These are phyloP conservation scores for Phylloscopus trochilus DNA, from an alignment of 2,113 vertebrate species.

Conservation along the genomic window DNA sequence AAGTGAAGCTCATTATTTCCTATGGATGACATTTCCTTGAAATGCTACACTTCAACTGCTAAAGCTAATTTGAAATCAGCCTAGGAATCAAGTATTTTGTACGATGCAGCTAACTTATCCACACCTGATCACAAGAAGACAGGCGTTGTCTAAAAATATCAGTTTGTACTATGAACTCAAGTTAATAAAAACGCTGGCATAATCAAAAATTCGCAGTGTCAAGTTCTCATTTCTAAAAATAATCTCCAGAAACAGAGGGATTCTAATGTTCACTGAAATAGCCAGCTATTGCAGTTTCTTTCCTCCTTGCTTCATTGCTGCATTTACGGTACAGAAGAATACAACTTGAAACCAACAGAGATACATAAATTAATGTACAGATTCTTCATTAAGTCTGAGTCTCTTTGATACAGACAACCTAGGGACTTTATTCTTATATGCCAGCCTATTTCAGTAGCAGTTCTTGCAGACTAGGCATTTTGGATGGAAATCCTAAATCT, in stretches of 20 bases:
- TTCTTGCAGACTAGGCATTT: not conserved
- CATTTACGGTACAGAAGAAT: not conserved
- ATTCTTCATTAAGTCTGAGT: not conserved
- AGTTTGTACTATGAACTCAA: not conserved
- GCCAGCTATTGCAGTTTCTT: not conserved
- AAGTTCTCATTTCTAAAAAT: not conserved
- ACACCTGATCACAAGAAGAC: not conserved
- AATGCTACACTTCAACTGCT: not conserved
- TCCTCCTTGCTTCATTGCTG: not conserved
- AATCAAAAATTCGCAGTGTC: not conserved
- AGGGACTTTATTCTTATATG: not conserved
- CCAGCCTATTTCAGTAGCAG: not conserved
- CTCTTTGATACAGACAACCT: not conserved
- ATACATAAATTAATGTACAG: not conserved
- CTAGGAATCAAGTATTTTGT: not conserved
- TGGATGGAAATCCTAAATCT: not conserved
- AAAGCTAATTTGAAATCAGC: not conserved
- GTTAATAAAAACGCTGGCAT: not conserved
- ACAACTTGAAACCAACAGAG: not conserved
- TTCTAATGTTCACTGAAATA: not conserved
- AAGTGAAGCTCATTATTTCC: not conserved
- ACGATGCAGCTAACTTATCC: not conserved
- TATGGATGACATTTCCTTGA: not conserved
- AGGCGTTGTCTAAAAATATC: not conserved
- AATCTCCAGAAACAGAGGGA: not conserved